Conservation (phyloP, 2,888 invertebrate species). For the Amblyjoppa proteus region DNA sequence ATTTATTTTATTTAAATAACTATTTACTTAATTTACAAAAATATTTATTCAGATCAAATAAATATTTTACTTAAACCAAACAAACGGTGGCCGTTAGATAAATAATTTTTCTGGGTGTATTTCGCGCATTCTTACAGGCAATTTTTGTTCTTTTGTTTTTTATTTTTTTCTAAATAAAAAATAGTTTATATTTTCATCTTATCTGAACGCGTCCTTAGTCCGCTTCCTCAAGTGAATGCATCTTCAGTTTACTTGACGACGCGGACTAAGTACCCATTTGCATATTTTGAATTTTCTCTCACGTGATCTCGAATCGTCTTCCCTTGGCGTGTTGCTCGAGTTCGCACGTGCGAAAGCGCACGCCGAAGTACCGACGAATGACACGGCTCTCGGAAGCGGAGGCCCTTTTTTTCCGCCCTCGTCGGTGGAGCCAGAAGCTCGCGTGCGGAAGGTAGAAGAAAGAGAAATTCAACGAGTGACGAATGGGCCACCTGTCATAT, state of each 20-base stretch:
- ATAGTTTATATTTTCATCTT: not conserved
- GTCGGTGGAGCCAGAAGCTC: slow-evolving; percentile 21
- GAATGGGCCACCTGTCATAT: slow-evolving; percentile 68
- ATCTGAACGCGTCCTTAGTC: no score
- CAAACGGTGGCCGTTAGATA: no score
- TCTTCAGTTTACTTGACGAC: no score
- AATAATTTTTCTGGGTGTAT: no score
- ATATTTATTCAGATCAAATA: no score
- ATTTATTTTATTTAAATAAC: no score
- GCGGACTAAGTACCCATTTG: no score
- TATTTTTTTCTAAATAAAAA: no score
- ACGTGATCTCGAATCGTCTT: slow-evolving; percentile 23
- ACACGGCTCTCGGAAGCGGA: slow-evolving; percentile 30
- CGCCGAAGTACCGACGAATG: slow-evolving; percentile 33
- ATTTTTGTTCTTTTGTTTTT: not conserved
- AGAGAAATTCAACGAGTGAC: slow-evolving; percentile 62
- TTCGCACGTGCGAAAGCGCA: not conserved
- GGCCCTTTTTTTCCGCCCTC: slow-evolving; percentile 1
- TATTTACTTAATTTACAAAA: no score
- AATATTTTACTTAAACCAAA: no score
- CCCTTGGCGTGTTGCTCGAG: not conserved
- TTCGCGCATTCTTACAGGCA: not conserved
- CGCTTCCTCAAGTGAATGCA: no score
- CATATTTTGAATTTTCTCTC: not conserved
- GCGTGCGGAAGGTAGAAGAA: slow-evolving; percentile 56